A percentile compares a stretch with the other conserved stretches of the same genome.
Evolutionary conservation across 2,888 invertebrate genomes (phyloP).

Genomic region (Tolmerus cingulatus): DNA sequence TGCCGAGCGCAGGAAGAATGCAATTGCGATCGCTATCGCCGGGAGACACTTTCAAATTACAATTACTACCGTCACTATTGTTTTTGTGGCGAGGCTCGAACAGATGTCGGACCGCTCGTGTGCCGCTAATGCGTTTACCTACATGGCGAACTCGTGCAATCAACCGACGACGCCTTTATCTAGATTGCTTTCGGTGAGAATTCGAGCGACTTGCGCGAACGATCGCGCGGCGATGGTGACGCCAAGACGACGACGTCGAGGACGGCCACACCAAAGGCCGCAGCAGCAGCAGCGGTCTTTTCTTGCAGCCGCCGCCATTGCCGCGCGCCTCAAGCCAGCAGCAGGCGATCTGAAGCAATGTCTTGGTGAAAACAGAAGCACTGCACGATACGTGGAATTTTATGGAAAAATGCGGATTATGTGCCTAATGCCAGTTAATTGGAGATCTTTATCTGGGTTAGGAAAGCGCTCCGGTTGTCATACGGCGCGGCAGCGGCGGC

Average conservation of each 20-base stretch:
- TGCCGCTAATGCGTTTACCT: conserved; percentile 5
- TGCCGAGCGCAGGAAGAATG: background rate
- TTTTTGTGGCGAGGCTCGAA: background rate
- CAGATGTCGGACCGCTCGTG: background rate
- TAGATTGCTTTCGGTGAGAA: conserved; percentile 5
- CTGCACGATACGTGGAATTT: conserved; percentile 9
- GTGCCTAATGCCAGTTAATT: conserved; percentile 17
- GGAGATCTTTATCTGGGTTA: conserved; percentile 5
- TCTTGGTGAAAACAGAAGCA: background rate
- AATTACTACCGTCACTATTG: background rate
- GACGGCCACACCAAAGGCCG: background rate
- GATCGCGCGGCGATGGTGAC: background rate
- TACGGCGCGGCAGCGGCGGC: background rate
- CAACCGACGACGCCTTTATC: background rate
- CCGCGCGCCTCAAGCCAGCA: background rate
- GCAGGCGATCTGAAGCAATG: background rate
- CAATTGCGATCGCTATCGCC: background rate
- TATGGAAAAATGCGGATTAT: conserved; percentile 27
- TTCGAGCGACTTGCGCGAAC: background rate
- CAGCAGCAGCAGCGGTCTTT: background rate
- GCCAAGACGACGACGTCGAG: background rate
- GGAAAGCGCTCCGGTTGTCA: background rate
- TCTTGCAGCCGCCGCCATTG: background rate
- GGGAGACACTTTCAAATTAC: conserved; percentile 14
- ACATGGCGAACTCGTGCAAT: conserved; percentile 8